A percentile compares a stretch with the other conserved stretches of the same genome.
These are phyloP conservation scores for Pinctada fucata DNA, from an alignment of 2,888 invertebrate genomes.

Conservation along the genomic window DNA sequence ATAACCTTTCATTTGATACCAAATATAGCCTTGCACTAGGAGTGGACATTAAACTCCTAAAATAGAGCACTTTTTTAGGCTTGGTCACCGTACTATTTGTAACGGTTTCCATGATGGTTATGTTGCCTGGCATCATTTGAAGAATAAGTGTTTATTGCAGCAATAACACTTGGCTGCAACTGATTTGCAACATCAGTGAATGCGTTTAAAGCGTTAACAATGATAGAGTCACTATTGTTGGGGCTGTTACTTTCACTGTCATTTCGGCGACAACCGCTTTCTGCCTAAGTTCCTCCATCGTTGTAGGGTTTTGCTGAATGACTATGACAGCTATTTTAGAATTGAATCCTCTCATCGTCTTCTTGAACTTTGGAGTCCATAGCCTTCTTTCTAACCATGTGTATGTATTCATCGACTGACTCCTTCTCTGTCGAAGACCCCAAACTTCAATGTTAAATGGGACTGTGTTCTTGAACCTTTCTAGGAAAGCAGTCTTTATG, in stretches of 20 bases:
- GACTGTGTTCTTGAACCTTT: neutral
- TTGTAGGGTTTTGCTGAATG: slow-evolving; percentile 4
- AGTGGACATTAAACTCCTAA: no score
- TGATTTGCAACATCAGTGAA: slow-evolving; percentile 4
- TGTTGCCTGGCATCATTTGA: no score
- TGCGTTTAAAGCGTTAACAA: slow-evolving; percentile 9
- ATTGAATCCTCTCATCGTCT: slow-evolving; percentile 1
- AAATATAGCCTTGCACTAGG: no score
- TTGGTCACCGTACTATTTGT: no score
- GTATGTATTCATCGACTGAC: slow-evolving; percentile 12
- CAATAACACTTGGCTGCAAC: slow-evolving; percentile 6
- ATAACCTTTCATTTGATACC: no score
- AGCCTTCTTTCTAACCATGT: neutral
- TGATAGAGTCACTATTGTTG: neutral
- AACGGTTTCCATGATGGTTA: no score
- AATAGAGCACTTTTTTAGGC: no score
- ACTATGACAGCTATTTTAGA: neutral
- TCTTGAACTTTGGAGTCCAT: slow-evolving; percentile 11
- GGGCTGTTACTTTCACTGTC: neutral
- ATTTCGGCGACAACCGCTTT: slow-evolving; percentile 6
- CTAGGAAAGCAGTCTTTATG: slow-evolving; percentile 12
- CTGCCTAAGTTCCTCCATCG: slow-evolving; percentile 1
- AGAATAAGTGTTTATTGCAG: neutral
- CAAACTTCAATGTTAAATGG: neutral
- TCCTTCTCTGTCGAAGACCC: slow-evolving; percentile 3